Conservation (phyloP, 2,797 vertebrate species). For the Aeoliscus strigatus region DNA sequence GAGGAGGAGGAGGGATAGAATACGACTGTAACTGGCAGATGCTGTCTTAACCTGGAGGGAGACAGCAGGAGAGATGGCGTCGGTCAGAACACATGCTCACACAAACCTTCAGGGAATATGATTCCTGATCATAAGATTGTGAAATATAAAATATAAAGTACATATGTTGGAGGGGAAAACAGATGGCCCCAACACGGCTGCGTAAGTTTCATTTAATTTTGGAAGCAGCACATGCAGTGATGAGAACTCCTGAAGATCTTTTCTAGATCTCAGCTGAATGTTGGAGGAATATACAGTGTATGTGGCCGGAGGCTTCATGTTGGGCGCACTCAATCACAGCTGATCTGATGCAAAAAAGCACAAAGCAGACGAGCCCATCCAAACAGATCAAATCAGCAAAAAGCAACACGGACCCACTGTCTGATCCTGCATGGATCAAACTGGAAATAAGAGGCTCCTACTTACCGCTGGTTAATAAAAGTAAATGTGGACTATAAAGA, state of each 20-base stretch:
- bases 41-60: constrained; percentile 52
- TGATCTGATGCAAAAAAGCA: constrained; percentile 29
- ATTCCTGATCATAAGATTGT: too few relatives aligned
- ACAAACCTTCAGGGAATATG: constrained; percentile 37
- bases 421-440: constrained; percentile 10
- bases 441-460: neutral
- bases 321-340: constrained; percentile 26
- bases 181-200: constrained; percentile 3
- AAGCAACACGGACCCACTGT: constrained; percentile 17
- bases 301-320: constrained; percentile 14
- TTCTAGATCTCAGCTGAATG: constrained; percentile 11
- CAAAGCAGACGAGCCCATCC: constrained; percentile 22
- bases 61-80: constrained; percentile 27
- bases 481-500: constrained; percentile 6
- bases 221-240: constrained; percentile 1
- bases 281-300: too few relatives aligned
- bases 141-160: constrained; percentile 21
- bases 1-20: constrained; percentile 29
- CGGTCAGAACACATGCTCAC: constrained; percentile 51
- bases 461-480: neutral
- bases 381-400: constrained; percentile 42
- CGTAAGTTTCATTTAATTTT: too few relatives aligned
- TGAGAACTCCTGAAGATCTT: constrained; percentile 10
- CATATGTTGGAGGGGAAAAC: constrained; percentile 8
- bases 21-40: constrained; percentile 48